These are phyloP conservation scores for Orchestia grillus DNA, from an alignment of 1,140 invertebrate genomes.

Conservation along the genomic window DNA sequence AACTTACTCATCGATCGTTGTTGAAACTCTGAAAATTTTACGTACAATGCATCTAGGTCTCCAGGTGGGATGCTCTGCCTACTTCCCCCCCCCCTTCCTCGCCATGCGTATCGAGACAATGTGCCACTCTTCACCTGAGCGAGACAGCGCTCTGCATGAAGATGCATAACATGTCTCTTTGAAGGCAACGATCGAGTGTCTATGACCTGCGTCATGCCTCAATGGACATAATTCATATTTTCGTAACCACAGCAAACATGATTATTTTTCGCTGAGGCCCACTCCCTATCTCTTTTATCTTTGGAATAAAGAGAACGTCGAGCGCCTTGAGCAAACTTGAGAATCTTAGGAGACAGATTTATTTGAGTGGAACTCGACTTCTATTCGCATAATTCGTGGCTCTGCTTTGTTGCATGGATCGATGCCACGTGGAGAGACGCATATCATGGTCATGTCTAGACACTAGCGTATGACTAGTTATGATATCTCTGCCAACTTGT, in stretches of 20 bases:
- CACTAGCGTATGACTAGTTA: neutral
- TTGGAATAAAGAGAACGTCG: neutral
- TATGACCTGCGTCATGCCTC: constrained; percentile 16
- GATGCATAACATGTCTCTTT: constrained; percentile 12
- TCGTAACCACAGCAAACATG: constrained; percentile 32
- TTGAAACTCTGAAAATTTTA: neutral
- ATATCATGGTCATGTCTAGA: neutral
- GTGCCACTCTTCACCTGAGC: neutral
- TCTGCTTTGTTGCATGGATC: constrained; percentile 2
- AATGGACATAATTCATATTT: neutral
- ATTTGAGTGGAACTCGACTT: constrained; percentile 30
- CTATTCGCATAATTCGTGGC: neutral
- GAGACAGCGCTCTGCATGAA: neutral
- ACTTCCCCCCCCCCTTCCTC: neutral
- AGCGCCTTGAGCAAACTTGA: constrained; percentile 2
- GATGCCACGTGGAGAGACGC: constrained; percentile 4
- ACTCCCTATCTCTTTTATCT: constrained; percentile 17
- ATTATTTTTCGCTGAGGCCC: constrained; percentile 38
- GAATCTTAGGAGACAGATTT: constrained; percentile 50
- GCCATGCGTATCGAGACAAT: neutral
- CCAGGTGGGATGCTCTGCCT: neutral
- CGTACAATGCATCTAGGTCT: neutral
- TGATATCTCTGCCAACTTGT: neutral
- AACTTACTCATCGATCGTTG: neutral
- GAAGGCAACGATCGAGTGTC: constrained; percentile 18